A percentile compares a stretch with the other conserved stretches of the same genome.
Conservation (phyloP, 1,140 invertebrate genomes). For the Cotesia chilonis region DNA sequence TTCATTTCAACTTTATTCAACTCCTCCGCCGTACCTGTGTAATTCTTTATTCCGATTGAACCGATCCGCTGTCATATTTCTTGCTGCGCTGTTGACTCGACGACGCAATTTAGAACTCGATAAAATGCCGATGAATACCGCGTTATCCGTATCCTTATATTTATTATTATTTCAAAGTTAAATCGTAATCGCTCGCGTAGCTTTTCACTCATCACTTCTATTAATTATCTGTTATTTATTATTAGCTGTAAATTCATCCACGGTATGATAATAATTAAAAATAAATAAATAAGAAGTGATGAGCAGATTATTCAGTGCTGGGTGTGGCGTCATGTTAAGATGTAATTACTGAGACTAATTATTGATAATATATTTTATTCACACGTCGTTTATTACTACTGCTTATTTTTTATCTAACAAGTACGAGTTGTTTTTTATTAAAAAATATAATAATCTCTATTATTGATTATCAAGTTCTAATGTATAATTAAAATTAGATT, state of each 20-base stretch:
- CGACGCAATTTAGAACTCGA: conserved; percentile 50
- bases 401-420: conserved; percentile 27
- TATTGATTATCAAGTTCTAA: too few relatives aligned
- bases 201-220: neutral
- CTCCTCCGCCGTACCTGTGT: neutral
- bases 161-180: too few relatives aligned
- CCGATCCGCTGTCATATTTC: conserved; percentile 54
- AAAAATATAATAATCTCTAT: conserved; percentile 3
- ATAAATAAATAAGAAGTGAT: neutral
- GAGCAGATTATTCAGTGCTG: neutral
- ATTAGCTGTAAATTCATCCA: too few relatives aligned
- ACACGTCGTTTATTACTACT: conserved; percentile 58
- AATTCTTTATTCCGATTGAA: conserved; percentile 53
- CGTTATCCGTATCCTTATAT: neutral
- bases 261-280: neutral
- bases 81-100: conserved; percentile 43
- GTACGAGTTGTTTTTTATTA: neutral
- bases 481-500: too few relatives aligned
- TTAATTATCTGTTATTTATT: too few relatives aligned
- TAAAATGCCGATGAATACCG: conserved; percentile 34
- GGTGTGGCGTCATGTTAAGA: conserved; percentile 43
- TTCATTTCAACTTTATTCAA: conserved; percentile 25
- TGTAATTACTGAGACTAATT: conserved; percentile 56
- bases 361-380: conserved; percentile 57
- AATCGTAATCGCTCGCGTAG: neutral